Evolutionary conservation across 30 jellyfish, hydroid and myxozoan genomes (phyloP), one percentile per base, ranked within the genome.

Genomic region (Clytia hemisphaerica): DNA sequence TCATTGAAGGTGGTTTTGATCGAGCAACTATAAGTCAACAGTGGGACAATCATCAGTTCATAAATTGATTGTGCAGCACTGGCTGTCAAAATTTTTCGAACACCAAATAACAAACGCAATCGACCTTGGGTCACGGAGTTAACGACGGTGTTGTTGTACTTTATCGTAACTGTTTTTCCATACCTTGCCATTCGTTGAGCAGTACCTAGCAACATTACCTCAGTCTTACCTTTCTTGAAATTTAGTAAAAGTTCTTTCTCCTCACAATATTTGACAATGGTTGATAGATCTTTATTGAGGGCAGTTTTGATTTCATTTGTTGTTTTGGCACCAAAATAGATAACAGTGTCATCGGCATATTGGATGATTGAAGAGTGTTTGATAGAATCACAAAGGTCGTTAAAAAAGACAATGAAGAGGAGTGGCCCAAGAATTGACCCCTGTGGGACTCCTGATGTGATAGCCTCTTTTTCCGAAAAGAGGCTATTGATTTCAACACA

Each of bases 21-120:
- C 12, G 61, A 6, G 10, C 63, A 29, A 22, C 72, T 21, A 22
- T 79, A 79, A 42, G 86, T 60, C 63, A 71, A 50, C 22, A 47
- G 58, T 55, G 93, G 88, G 21, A 79, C 27, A 12, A 79, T 46
- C 93, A 79, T 70, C 88, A 66, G 67, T 60, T 64, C 60, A 71
- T 79, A n/a, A n/a, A n/a, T n/a, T n/a, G n/a, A n/a, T n/a, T n/a
- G n/a, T n/a, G n/a, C n/a, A 54, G 80, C 66, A 58, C 46, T 58
- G 2, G 87, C 75, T 55, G 93, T 18, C 29, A 79, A 50, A 47
- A 45, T 58, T 29, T 46, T 71, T 59, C 87, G 76, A 34, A 71
- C 30, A 51, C 59, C 71, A 27, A 79, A 69, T 47, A 79, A 47
- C 38, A 79, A 73, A 30, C 88, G 73, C 47, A 79, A 47, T 16